Conservation (phyloP, 2,113 vertebrate genomes). For the Hyperopisus bebe region DNA sequence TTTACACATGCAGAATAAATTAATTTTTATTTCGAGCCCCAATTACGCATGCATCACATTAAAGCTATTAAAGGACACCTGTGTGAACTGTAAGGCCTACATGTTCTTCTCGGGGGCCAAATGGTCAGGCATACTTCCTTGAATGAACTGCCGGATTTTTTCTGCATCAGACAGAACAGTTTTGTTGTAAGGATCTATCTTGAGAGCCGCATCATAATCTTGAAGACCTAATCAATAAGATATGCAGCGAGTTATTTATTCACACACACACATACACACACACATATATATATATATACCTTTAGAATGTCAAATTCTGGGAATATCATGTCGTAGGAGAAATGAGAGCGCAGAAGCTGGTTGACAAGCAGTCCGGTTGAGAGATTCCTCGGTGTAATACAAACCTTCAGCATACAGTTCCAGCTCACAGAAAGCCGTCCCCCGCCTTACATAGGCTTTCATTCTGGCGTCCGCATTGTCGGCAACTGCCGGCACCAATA, state of each 20-base stretch:
- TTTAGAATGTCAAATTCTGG: background rate
- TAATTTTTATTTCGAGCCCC: background rate
- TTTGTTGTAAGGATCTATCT: conserved; percentile 70
- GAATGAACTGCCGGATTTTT: conserved; percentile 17
- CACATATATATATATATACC: background rate
- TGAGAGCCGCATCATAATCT: conserved; percentile 86
- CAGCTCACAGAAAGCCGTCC: conserved; percentile 84
- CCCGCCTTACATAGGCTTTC: conserved; percentile 77
- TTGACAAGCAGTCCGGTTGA: background rate
- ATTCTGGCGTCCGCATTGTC: conserved; percentile 73
- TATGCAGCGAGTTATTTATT: background rate
- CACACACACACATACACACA: background rate
- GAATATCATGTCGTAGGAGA: background rate
- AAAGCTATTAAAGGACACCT: background rate
- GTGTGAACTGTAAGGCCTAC: background rate
- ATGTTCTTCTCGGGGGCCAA: background rate
- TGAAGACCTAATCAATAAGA: conserved; percentile 67
- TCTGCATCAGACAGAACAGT: conserved; percentile 69
- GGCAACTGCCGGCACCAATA: conserved; percentile 76
- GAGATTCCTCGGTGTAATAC: background rate
- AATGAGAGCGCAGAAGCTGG: background rate
- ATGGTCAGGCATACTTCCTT: background rate
- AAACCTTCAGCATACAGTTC: conserved; percentile 86
- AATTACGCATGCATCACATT: background rate
- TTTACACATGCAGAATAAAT: background rate